Evolutionary conservation across 1,140 invertebrate genomes (phyloP), one percentile per base, ranked within the genome.

Genomic region (Drosophila pectinifera): DNA sequence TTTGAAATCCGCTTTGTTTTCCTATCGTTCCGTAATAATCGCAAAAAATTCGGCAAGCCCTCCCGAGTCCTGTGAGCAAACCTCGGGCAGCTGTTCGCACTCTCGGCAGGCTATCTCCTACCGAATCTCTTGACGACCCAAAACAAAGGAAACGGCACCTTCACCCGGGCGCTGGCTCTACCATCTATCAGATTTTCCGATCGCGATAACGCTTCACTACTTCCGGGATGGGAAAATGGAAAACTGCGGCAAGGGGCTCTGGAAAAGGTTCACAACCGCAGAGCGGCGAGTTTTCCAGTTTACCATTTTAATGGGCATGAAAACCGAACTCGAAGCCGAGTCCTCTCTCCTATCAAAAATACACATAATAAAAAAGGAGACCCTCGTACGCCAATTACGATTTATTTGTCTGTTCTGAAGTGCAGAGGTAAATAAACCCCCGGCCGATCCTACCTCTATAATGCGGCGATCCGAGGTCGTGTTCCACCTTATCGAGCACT

Each of bases 331-430:
- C 64, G 61, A 80, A 56, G 22, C 70, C 54, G 39, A 48, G 70
- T 59, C 57, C 65, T 65, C 61, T 26, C 56, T 58, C 20, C 38
- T 55, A 70, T 49, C 59, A 59, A 67, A 16, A 48, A 42, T 42
- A 36, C 59, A 53, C 55, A 61, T 64, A 54, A 42, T 42, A 78
- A 54, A 61, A 38, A 53, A 73, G 55, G 42, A 69, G 69, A 88
- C 79, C 84, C 85, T 89, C 73, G 84, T 61, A 84, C 84, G 84
- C 84, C 84, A 88, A 88, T 88, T 88, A 89, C 84, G 84, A 89
- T 88, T 88, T 88, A 89, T 88, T 88, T 88, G 80, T 88, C 59
- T 73, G 76, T 77, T 72, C 59, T 88, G 56, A 88, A 88, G 84
- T 88, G 61, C 48, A 39, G 72, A 83, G 58, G 75, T 88, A 86